Evolutionary conservation across 2,888 invertebrate genomes (phyloP).

Genomic region (Ecliptopera silaceata): DNA sequence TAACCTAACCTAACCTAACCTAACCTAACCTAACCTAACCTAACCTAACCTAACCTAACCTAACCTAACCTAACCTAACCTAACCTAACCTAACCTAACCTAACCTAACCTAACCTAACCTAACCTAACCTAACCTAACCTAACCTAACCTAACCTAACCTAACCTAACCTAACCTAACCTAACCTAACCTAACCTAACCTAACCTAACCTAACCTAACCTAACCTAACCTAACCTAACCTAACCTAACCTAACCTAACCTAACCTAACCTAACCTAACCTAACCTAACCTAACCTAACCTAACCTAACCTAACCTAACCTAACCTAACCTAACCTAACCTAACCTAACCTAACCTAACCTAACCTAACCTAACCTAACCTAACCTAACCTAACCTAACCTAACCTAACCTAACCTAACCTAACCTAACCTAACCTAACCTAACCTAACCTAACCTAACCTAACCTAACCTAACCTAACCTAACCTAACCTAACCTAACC

Average conservation of each 20-base stretch:
- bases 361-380: slow-evolving; percentile 8
- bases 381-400: slow-evolving; percentile 9
- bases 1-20: slow-evolving; percentile 34
- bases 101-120: slow-evolving; percentile 40
- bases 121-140: slow-evolving; percentile 30
- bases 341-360: slow-evolving; percentile 8
- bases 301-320: slow-evolving; percentile 9
- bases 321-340: slow-evolving; percentile 8
- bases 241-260: background rate
- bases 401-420: slow-evolving; percentile 16
- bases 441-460: slow-evolving; percentile 12
- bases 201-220: slow-evolving; percentile 10
- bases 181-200: slow-evolving; percentile 10
- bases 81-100: slow-evolving; percentile 37
- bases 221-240: background rate
- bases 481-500: slow-evolving; percentile 12
- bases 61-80: slow-evolving; percentile 37
- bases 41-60: slow-evolving; percentile 35
- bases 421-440: slow-evolving; percentile 16
- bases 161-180: slow-evolving; percentile 10
- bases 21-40: slow-evolving; percentile 31
- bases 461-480: slow-evolving; percentile 12
- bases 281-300: background rate
- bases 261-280: background rate
- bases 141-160: slow-evolving; percentile 14